Evolutionary conservation across 1,140 invertebrate genomes (phyloP), one percentile per base, ranked within the genome.

Genomic region (Tetragonula clypearis): DNA sequence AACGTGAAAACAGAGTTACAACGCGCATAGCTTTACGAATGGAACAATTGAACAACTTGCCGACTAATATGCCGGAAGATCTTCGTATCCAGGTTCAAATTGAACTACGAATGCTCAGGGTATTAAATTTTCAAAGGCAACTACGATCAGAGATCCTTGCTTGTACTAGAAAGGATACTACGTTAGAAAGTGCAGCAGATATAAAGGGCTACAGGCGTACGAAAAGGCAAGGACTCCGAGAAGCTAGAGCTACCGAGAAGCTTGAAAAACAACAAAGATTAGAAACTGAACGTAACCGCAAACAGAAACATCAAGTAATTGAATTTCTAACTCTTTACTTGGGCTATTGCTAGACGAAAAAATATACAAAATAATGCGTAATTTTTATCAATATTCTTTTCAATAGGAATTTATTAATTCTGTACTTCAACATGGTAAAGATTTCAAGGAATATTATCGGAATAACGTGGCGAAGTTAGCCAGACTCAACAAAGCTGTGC

Each of bases 251-350:
- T 69, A 99, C 99, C 0, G 99, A 99, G 94, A 99, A 99, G 94
- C 95, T 99, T 35, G 99, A 99, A 93, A 99, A 99, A 93, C 99
- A 99, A 95, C 99, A 99, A 95, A 99, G 99, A 95, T 95, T 99
- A 69, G 99, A 99, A 94, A 98, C 99, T 26, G 99, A 99, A 95
- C 96, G 98, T 35, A 99, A 99, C 93, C 96, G 98, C 35, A 95
- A 98, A 60, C 99, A 99, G 93, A 99, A 99, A 94, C 99, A 98
- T 95, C 97, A 98, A 92, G 94, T 94, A 90, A 88, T 75, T 86
- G 58, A 58, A 68, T 74, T 49, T n/a, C 6, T 14, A 23, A 60
- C 4, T 26, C 8, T 69, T 35, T 55, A 30, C 55, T 35, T 1
- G 11, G 73, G 62, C 62, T 84, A 66, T 69, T 5, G 30, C 41